A percentile compares a stretch with the other conserved stretches of the same genome.
These are phyloP conservation scores for Anthophora plumipes DNA, from an alignment of 2,888 invertebrate genomes.

Conservation along the genomic window DNA sequence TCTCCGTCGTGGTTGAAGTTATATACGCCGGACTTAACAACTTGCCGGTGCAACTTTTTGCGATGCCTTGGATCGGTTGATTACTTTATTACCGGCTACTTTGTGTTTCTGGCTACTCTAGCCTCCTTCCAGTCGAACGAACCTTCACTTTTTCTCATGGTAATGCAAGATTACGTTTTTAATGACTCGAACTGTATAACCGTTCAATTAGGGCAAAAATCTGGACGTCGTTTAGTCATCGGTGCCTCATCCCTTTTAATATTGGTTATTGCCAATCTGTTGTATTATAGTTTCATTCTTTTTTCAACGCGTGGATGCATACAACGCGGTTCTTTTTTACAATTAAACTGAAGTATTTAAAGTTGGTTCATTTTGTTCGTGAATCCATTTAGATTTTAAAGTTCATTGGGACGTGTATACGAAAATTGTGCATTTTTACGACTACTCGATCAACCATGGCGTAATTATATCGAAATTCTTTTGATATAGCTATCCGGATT, in stretches of 20 bases:
- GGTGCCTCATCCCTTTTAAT: background rate
- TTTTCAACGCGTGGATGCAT: too few relatives aligned
- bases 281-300: too few relatives aligned
- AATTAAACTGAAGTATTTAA: too few relatives aligned
- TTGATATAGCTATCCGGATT: too few relatives aligned
- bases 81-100: slow-evolving; percentile 69
- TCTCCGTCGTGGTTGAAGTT: background rate
- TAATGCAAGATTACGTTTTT: slow-evolving; percentile 35
- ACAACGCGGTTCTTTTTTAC: too few relatives aligned
- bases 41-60: slow-evolving; percentile 70
- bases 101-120: slow-evolving; percentile 27
- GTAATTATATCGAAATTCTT: too few relatives aligned
- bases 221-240: background rate
- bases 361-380: too few relatives aligned
- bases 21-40: slow-evolving; percentile 13
- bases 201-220: background rate
- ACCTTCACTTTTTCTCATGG: slow-evolving; percentile 24
- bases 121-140: background rate
- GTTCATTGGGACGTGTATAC: too few relatives aligned
- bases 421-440: too few relatives aligned
- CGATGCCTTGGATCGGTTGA: slow-evolving; percentile 51
- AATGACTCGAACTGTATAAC: slow-evolving; percentile 4
- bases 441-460: too few relatives aligned
- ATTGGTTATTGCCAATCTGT: too few relatives aligned
- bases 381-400: too few relatives aligned